Evolutionary conservation across 2,888 invertebrate genomes (phyloP).

Genomic region (Drosophila kokeensis): DNA sequence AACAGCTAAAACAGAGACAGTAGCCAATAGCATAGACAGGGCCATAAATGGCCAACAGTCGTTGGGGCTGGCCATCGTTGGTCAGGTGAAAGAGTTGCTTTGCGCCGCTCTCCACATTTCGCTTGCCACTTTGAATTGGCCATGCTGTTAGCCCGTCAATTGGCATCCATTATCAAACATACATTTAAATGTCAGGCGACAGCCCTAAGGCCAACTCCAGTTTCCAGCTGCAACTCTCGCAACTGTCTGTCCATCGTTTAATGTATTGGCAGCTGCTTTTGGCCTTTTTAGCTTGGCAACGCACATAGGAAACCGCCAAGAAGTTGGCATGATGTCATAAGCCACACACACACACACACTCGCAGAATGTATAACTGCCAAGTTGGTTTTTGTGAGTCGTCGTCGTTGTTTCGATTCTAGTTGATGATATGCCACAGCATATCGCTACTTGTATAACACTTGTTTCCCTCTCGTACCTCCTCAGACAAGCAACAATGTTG

Average conservation of each 20-base stretch:
- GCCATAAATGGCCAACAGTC: conserved; percentile 34
- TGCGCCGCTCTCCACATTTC: conserved; percentile 3
- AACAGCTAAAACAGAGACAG: not conserved
- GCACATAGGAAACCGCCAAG: conserved; percentile 41
- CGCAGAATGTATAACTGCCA: conserved; percentile 39
- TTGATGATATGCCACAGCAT: conserved; percentile 21
- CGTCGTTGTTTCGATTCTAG: conserved; percentile 28
- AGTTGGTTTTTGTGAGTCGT: conserved; percentile 20
- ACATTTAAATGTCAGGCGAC: conserved; percentile 55
- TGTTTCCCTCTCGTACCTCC: not conserved
- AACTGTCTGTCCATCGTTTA: conserved; percentile 36
- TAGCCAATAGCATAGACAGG: conserved; percentile 9
- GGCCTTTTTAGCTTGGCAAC: conserved; percentile 22
- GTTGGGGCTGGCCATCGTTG: conserved; percentile 3
- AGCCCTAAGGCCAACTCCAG: conserved; percentile 33
- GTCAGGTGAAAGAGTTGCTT: conserved; percentile 62
- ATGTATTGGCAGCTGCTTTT: conserved; percentile 64
- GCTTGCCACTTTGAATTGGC: conserved; percentile 23
- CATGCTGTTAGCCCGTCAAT: conserved; percentile 64
- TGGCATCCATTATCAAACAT: conserved; percentile 69
- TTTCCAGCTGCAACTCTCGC: conserved; percentile 32
- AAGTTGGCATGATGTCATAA: conserved; percentile 74
- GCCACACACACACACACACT: conserved; percentile 36
- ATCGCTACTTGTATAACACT: conserved; percentile 21
- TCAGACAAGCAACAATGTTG: not conserved